Evolutionary conservation across 2,888 invertebrate species (phyloP).

Genomic region (Therioaphis trifolii): DNA sequence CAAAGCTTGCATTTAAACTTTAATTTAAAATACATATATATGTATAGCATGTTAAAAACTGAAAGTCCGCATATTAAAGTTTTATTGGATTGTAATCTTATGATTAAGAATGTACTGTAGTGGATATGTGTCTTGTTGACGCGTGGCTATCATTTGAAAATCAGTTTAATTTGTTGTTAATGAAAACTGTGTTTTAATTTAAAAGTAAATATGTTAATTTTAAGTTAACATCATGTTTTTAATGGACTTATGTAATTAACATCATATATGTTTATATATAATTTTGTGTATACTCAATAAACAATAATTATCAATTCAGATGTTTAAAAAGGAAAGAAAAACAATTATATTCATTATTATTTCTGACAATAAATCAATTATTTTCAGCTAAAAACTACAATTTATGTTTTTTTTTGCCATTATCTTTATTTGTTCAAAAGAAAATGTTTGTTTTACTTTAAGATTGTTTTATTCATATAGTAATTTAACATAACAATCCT

Average conservation of each 20-base stretch:
- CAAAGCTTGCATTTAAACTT: neutral
- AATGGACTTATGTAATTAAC: neutral
- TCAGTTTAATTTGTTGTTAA: neutral
- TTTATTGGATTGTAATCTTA: neutral
- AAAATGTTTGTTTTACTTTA: too few species aligned
- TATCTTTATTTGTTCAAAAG: too few species aligned
- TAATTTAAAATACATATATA: neutral
- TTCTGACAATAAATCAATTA: slow-evolving; percentile 47
- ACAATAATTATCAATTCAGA: slow-evolving; percentile 11
- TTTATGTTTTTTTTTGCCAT: too few species aligned
- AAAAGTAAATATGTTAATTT: slow-evolving; percentile 3
- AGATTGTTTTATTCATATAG: too few species aligned
- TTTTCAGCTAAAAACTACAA: slow-evolving; percentile 50
- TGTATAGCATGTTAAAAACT: neutral
- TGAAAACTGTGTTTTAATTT: slow-evolving; percentile 4
- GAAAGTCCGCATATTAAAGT: neutral
- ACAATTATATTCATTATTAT: slow-evolving; percentile 29
- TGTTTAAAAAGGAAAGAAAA: neutral
- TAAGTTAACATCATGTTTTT: slow-evolving; percentile 7
- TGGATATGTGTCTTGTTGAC: neutral
- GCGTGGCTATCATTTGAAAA: neutral
- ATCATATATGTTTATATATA: neutral
- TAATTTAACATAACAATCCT: too few species aligned
- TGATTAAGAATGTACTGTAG: neutral
- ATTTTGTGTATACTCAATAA: slow-evolving; percentile 10